phyloP scores from a whole-genome alignment of 2,113 vertebrate genomes.

The Myanophis thanlyinensis region DNA sequence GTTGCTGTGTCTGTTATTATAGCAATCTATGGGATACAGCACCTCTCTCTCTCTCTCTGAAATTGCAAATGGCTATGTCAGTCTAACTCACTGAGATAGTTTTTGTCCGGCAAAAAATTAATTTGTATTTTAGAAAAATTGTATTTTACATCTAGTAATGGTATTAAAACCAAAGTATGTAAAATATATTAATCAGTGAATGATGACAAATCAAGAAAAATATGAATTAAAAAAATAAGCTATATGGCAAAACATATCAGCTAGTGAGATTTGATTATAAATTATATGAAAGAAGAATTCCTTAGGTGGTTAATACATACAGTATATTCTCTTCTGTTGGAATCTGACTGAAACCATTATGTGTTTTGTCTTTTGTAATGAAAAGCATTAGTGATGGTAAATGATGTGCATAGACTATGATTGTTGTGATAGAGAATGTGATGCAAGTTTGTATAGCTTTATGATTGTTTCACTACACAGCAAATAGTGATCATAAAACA shows the following conservation, averaged over 20 bases:
- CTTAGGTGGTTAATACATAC: background rate
- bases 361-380: background rate
- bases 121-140: background rate
- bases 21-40: constrained; percentile 6
- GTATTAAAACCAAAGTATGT: background rate
- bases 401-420: background rate
- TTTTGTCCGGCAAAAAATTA: background rate
- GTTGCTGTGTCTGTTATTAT: constrained; percentile 13
- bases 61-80: background rate
- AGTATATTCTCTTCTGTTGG: background rate
- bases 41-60: background rate
- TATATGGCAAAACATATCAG: background rate
- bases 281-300: background rate
- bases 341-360: background rate
- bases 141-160: no score
- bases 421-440: background rate
- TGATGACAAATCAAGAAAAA: background rate
- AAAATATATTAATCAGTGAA: background rate
- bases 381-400: background rate
- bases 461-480: background rate
- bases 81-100: background rate
- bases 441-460: background rate
- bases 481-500: background rate
- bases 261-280: background rate
- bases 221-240: background rate